These are phyloP conservation scores for Ceratina calcarata DNA, from an alignment of 1,140 invertebrate species.

Conservation along the genomic window DNA sequence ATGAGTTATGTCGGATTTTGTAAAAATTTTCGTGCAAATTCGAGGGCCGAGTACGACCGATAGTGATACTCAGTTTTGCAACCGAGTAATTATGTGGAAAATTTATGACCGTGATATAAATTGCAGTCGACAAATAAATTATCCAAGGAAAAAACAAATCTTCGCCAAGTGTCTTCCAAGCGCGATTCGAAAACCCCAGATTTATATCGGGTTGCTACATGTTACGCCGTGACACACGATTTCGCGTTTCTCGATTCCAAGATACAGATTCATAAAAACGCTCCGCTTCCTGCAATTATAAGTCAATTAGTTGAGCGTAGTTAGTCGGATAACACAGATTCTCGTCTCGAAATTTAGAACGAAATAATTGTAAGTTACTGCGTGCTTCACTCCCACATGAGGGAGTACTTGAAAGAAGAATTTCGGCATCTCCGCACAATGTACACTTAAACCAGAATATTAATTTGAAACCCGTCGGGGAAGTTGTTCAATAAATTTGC, in stretches of 20 bases:
- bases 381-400: too few species aligned
- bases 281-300: too few species aligned
- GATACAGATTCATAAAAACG: not conserved
- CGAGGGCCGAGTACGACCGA: not conserved
- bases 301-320: too few species aligned
- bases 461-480: not conserved
- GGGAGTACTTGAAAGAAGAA: too few species aligned
- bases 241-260: not conserved
- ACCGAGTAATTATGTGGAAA: not conserved
- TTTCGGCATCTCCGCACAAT: too few species aligned
- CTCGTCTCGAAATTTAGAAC: too few species aligned
- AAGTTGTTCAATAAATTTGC: not conserved
- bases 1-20: constrained; percentile 31
- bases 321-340: too few species aligned
- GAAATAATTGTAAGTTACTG: too few species aligned
- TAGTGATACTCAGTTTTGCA: not conserved
- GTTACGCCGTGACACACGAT: not conserved
- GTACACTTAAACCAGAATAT: not conserved
- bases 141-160: not conserved
- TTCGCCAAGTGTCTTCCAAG: not conserved
- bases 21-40: constrained; percentile 28
- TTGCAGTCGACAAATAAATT: constrained; percentile 17
- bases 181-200: not conserved
- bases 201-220: not conserved
- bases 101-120: constrained; percentile 20